Evolutionary conservation across 2,113 vertebrate genomes (phyloP).

Genomic region (Sisor rabdophorus): DNA sequence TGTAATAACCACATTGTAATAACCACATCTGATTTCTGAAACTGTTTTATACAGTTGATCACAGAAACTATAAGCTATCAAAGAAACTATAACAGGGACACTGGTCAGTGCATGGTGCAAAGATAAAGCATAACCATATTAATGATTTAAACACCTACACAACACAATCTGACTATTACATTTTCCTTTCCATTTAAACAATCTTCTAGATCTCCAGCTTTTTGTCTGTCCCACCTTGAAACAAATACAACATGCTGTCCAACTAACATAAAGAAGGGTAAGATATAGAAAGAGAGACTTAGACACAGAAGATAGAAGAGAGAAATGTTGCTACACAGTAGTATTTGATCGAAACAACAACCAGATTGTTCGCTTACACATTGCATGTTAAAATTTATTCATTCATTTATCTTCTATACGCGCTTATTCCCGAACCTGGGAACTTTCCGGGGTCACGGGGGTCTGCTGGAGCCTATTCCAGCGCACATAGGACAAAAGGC

Average conservation of each 20-base stretch:
- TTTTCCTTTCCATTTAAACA: conserved; percentile 19
- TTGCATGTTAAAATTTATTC: too few species aligned
- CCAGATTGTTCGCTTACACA: too few species aligned
- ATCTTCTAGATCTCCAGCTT: conserved; percentile 16
- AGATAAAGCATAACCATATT: background rate
- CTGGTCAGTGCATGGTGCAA: background rate
- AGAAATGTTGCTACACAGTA: too few species aligned
- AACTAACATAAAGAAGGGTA: too few species aligned
- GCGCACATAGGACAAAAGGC: too few species aligned
- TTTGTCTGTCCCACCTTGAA: conserved; percentile 19
- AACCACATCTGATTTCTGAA: background rate
- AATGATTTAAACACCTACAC: conserved; percentile 7
- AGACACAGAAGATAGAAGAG: too few species aligned
- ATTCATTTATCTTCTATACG: too few species aligned
- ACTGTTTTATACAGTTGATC: background rate
- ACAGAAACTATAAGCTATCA: background rate
- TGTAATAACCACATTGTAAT: background rate
- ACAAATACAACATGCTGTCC: background rate
- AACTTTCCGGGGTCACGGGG: too few species aligned
- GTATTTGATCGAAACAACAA: too few species aligned
- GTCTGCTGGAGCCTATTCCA: too few species aligned
- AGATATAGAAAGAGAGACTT: too few species aligned
- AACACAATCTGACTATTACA: background rate
- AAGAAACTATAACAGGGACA: background rate
- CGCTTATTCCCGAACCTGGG: too few species aligned